Evolutionary conservation across 2,113 vertebrate species (phyloP).

Genomic region (Synodontis membranacea): DNA sequence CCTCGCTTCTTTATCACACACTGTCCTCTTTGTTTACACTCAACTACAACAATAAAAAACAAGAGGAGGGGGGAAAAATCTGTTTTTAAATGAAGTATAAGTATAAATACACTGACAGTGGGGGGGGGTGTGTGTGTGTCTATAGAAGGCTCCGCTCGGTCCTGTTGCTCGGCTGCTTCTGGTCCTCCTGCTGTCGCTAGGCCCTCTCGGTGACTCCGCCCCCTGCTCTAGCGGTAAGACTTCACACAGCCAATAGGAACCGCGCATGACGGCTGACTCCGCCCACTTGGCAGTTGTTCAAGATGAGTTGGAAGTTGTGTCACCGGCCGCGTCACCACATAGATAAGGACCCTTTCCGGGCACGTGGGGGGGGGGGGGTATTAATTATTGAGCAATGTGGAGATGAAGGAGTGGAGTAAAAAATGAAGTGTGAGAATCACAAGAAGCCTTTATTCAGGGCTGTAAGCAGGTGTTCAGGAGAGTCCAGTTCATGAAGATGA

Average conservation of each 20-base stretch:
- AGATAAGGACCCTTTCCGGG: not conserved
- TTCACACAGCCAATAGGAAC: conserved; percentile 61
- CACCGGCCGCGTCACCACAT: conserved; percentile 66
- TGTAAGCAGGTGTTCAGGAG: not conserved
- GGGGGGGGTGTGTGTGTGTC: not conserved
- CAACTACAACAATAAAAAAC: too few species aligned
- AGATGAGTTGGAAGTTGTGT: conserved; percentile 54
- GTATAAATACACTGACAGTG: not conserved
- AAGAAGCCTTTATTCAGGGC: not conserved
- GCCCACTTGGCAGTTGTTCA: conserved; percentile 11
- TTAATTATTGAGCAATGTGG: not conserved
- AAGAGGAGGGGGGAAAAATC: too few species aligned
- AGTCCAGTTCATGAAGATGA: not conserved
- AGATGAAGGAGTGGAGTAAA: not conserved
- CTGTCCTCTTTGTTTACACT: not conserved
- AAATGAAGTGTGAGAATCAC: not conserved
- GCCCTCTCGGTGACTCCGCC: conserved; percentile 28
- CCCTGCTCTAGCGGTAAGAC: not conserved
- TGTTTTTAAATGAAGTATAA: not conserved
- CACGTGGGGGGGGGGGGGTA: not conserved
- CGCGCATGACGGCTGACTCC: not conserved
- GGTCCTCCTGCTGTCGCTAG: conserved; percentile 27
- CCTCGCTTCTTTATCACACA: conserved; percentile 71
- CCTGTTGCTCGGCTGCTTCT: conserved; percentile 46
- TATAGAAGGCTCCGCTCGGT: too few species aligned